Percentiles rank a stretch among this genome's conserved stretches.
These are phyloP conservation scores for Rhodeus uyekii DNA, from an alignment of 2,797 vertebrate genomes.

Conservation along the genomic window DNA sequence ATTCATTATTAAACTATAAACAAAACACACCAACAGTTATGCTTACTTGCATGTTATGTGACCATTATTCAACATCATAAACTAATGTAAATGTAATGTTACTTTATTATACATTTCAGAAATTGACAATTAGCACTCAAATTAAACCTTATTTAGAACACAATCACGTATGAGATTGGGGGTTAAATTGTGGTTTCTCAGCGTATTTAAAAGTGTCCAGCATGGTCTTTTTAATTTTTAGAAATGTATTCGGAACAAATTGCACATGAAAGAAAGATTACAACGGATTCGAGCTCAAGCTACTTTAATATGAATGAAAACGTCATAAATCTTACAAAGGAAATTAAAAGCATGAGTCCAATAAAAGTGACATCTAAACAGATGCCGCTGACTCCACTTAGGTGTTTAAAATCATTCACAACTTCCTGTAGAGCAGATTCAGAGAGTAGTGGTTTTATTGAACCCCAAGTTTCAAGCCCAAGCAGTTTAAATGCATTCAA, in stretches of 20 bases:
- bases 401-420: slow-evolving; percentile 6
- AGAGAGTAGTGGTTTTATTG: background rate
- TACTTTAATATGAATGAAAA: slow-evolving; percentile 31
- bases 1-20: background rate
- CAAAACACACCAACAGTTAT: background rate
- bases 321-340: slow-evolving; percentile 11
- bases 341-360: slow-evolving; percentile 5
- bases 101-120: background rate
- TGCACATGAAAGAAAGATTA: background rate
- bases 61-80: background rate
- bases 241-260: background rate
- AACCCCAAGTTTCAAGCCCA: background rate
- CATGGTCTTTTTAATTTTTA: background rate
- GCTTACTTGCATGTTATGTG: background rate
- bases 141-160: background rate
- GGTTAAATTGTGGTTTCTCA: background rate
- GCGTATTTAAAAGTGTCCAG: background rate
- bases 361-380: slow-evolving; percentile 14
- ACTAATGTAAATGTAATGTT: background rate
- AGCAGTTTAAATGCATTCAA: background rate
- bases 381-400: background rate
- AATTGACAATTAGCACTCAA: no score
- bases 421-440: background rate
- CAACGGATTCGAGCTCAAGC: background rate
- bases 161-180: background rate